Conservation (phyloP, 64 coral and sea anemone species). For the Catalaphyllia jardinei region DNA sequence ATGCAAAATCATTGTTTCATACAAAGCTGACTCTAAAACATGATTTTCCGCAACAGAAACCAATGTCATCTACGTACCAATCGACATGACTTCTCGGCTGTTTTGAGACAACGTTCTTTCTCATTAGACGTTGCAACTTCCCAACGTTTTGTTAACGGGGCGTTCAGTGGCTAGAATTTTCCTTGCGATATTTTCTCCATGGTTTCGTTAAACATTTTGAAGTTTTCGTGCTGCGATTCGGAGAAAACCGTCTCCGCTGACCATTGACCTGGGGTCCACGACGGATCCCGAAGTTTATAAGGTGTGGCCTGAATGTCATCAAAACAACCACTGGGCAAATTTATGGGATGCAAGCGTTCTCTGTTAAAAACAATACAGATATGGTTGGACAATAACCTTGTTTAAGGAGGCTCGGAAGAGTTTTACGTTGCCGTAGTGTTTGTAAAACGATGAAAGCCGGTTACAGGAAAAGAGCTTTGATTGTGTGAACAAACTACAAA, state of each 20-base stretch:
- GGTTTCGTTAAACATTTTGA: slow-evolving; percentile 3
- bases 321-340: slow-evolving; percentile 31
- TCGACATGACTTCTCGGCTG: slow-evolving; percentile 3
- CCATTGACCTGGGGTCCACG: slow-evolving; percentile 18
- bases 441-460: background rate
- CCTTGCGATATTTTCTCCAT: slow-evolving; percentile 16
- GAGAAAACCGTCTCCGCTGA: slow-evolving; percentile 11
- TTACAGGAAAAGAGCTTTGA: slow-evolving; percentile 10
- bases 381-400: background rate
- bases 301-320: slow-evolving; percentile 13
- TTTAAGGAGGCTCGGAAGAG: background rate
- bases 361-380: slow-evolving; percentile 30
- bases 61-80: slow-evolving; percentile 1
- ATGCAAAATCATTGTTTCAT: no score
- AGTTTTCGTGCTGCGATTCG: slow-evolving; percentile 21
- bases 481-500: slow-evolving; percentile 26
- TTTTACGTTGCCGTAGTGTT: slow-evolving; percentile 4
- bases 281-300: slow-evolving; percentile 13
- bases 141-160: background rate
- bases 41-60: no score
- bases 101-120: slow-evolving; percentile 8
- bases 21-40: no score
- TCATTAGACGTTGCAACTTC: slow-evolving; percentile 13
- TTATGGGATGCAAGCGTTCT: slow-evolving; percentile 22
- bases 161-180: background rate